Conservation (phyloP, 2,113 vertebrate genomes). For the Nycticorax nycticorax region DNA sequence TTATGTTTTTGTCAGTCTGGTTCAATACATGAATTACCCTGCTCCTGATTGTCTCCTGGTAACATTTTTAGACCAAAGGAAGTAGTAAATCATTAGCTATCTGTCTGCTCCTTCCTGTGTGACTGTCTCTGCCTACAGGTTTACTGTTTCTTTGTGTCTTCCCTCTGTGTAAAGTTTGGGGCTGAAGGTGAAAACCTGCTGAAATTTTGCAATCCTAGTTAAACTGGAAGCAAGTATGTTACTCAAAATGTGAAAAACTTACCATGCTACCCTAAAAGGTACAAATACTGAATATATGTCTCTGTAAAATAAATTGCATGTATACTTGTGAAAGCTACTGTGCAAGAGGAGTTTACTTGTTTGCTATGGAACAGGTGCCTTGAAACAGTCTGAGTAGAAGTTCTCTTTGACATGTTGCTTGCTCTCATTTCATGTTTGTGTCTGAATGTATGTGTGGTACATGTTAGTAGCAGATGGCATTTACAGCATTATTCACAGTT, state of each 20-base stretch:
- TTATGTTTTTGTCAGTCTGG: background rate
- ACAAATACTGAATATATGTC: background rate
- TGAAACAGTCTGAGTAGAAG: background rate
- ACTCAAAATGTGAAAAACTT: background rate
- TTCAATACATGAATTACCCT: background rate
- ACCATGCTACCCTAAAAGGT: background rate
- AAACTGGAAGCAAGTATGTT: background rate
- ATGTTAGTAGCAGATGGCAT: slow-evolving; percentile 2
- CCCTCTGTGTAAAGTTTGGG: background rate
- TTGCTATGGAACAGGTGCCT: background rate
- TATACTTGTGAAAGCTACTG: background rate
- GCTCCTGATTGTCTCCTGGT: background rate
- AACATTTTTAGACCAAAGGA: background rate
- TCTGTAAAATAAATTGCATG: background rate
- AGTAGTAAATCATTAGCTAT: background rate
- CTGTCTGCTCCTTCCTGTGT: background rate
- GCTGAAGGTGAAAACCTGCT: background rate
- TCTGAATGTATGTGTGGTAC: background rate
- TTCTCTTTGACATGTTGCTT: background rate
- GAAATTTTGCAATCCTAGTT: background rate
- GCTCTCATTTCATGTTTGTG: background rate
- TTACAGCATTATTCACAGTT: slow-evolving; percentile 2
- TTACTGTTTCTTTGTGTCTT: background rate
- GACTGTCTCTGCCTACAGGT: background rate
- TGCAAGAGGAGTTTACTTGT: background rate